A percentile compares a stretch with the other conserved stretches of the same genome.
phyloP scores from a whole-genome alignment of 2,113 vertebrate genomes.

The Melanostigma gelatinosum region DNA sequence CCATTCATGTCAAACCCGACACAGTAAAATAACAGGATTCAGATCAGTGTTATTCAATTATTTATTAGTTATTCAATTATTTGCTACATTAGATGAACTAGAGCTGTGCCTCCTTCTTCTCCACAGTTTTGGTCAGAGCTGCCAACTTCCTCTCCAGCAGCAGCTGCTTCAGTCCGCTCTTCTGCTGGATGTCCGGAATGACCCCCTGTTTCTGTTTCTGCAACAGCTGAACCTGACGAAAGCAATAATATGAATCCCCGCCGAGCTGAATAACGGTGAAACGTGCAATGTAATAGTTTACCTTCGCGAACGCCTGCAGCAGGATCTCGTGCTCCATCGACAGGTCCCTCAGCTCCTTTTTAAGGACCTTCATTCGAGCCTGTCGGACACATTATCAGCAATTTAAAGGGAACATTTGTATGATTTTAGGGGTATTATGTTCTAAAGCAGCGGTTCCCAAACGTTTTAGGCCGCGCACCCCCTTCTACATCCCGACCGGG shows the following conservation, averaged over 20 bases:
- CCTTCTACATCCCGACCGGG: too few relatives aligned
- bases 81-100: too few relatives aligned
- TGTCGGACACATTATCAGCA: conserved; percentile 55
- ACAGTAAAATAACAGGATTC: too few relatives aligned
- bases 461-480: too few relatives aligned
- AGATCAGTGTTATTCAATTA: too few relatives aligned
- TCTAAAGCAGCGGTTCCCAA: too few relatives aligned
- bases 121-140: conserved; percentile 72
- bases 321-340: conserved; percentile 90
- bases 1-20: too few relatives aligned
- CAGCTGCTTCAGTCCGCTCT: conserved; percentile 87
- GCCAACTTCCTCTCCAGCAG: conserved; percentile 88
- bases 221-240: conserved; percentile 90
- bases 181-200: conserved; percentile 90
- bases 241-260: rapidly evolving
- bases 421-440: not conserved
- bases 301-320: conserved; percentile 88
- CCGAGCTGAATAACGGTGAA: not conserved
- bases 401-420: not conserved
- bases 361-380: conserved; percentile 83
- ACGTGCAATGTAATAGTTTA: conserved; percentile 41
- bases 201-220: conserved; percentile 85
- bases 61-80: too few relatives aligned
- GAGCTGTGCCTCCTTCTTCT: conserved; percentile 90
- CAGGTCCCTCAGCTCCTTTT: conserved; percentile 86